Conservation (phyloP, 2,888 invertebrate species). For the Ormyrus labotus region DNA sequence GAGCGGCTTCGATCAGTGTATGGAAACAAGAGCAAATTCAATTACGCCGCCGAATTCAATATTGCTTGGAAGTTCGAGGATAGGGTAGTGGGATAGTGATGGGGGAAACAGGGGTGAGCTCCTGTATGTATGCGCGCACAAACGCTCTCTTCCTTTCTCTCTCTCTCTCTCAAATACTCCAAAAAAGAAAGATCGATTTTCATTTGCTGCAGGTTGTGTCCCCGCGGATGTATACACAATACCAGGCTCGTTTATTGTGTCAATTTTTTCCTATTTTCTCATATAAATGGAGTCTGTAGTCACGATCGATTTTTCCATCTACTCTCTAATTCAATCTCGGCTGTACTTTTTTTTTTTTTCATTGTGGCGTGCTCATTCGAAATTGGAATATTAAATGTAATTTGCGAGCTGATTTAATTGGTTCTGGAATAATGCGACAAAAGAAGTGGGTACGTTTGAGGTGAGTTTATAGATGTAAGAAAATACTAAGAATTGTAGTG, state of each 20-base stretch:
- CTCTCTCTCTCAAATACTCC: slow-evolving; percentile 8
- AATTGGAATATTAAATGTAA: slow-evolving; percentile 23
- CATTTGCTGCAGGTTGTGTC: slow-evolving; percentile 40
- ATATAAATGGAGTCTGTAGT: slow-evolving; percentile 8
- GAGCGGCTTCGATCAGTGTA: slow-evolving; percentile 63
- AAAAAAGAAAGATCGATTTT: slow-evolving; percentile 43
- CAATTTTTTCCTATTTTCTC: slow-evolving; percentile 38
- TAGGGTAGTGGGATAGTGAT: slow-evolving; percentile 43
- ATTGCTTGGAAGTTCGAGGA: slow-evolving; percentile 61
- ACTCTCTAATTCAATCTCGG: slow-evolving; percentile 31
- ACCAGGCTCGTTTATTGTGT: slow-evolving; percentile 21
- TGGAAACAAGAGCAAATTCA: slow-evolving; percentile 69
- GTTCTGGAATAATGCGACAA: too few species aligned
- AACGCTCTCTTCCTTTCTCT: neutral
- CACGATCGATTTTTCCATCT: slow-evolving; percentile 40
- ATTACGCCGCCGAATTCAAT: slow-evolving; percentile 67
- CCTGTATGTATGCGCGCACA: slow-evolving; percentile 60
- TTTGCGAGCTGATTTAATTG: slow-evolving; percentile 30
- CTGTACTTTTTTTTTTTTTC: slow-evolving; percentile 32
- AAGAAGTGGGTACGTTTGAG: too few species aligned
- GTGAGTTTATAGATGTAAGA: too few species aligned
- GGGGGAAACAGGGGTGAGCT: slow-evolving; percentile 67
- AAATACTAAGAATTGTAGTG: too few species aligned
- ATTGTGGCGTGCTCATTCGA: slow-evolving; percentile 19
- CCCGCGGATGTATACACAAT: slow-evolving; percentile 26